Evolutionary conservation across 2,113 vertebrate species (phyloP), one percentile per base, ranked within the genome.

Genomic region (Channa argus): DNA sequence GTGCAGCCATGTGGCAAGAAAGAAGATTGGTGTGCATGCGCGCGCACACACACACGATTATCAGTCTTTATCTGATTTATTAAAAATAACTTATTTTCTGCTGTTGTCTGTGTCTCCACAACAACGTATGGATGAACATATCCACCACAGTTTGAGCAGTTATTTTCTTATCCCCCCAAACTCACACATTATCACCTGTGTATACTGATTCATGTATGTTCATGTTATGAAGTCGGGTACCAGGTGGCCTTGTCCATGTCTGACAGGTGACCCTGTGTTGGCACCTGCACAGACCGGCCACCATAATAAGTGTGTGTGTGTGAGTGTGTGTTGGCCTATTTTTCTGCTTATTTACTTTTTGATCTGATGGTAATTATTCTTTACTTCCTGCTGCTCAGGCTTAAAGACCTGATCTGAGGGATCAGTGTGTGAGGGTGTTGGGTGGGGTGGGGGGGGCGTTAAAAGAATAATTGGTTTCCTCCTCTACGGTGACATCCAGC

Each of bases 1-100:
- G 90, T 79, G 88, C 89, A 88, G 83, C 75, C 89, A 89, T 88
- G 87, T 86, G 89, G 85, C 64, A 86, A 89, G 76, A 79, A 71
- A 86, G 75, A 64, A 84, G 85, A 89, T 89, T 89, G 86, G 37
- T 43, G 51, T 66, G 52, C 72, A 68, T 71, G 63, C 73, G 58
- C 75, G 63, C 74, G 62, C 56, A 51, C 43, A 66, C 72, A 71
- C 49, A 73, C 55, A 34, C 37, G 12, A 54, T 72, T 63, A 71
- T 71, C 63, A 47, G 55, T 51, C 52, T 88, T 41, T 86, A 86
- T 86, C 86, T 79, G 84, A 86, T 88, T 68, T 45, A 39, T 71
- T 41, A 64, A 74, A 82, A 78, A 68, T 66, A 75, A 78, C 38
- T 61, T 53, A 11, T 71, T 77, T 54, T 59, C 5, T 5, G 9